Evolutionary conservation across 2,888 invertebrate species (phyloP).

Genomic region (Microctonus hyperodae): DNA sequence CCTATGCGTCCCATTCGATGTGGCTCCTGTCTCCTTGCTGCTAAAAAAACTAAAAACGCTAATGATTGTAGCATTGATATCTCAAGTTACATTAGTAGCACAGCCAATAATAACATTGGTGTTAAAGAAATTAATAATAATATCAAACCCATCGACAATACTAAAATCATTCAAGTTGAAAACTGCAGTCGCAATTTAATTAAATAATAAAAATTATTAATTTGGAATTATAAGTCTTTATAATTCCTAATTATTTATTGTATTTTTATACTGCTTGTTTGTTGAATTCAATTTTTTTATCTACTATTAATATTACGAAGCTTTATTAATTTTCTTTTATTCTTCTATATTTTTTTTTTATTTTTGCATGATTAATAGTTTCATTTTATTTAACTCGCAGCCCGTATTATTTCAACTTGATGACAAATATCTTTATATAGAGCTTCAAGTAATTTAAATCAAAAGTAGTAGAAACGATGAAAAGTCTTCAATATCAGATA

Average conservation of each 20-base stretch:
- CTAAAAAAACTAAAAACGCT: conserved; percentile 55
- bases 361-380: too few species aligned
- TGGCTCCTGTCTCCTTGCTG: conserved; percentile 57
- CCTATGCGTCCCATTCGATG: conserved; percentile 58
- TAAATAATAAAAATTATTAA: conserved; percentile 7
- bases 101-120: conserved; percentile 47
- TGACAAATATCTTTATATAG: too few species aligned
- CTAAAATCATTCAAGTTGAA: conserved; percentile 26
- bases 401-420: too few species aligned
- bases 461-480: too few species aligned
- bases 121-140: conserved; percentile 40
- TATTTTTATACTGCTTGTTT: not conserved
- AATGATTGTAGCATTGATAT: conserved; percentile 50
- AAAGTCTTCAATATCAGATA: too few species aligned
- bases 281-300: too few species aligned
- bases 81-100: conserved; percentile 47
- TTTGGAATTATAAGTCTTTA: not conserved
- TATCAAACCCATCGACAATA: conserved; percentile 40
- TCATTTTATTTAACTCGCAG: too few species aligned
- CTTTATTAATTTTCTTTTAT: too few species aligned
- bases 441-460: too few species aligned
- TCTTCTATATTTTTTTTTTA: too few species aligned
- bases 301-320: too few species aligned
- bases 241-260: not conserved
- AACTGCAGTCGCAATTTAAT: conserved; percentile 32